Conservation (phyloP, 2,888 invertebrate genomes). For the Drosophila siamana region DNA sequence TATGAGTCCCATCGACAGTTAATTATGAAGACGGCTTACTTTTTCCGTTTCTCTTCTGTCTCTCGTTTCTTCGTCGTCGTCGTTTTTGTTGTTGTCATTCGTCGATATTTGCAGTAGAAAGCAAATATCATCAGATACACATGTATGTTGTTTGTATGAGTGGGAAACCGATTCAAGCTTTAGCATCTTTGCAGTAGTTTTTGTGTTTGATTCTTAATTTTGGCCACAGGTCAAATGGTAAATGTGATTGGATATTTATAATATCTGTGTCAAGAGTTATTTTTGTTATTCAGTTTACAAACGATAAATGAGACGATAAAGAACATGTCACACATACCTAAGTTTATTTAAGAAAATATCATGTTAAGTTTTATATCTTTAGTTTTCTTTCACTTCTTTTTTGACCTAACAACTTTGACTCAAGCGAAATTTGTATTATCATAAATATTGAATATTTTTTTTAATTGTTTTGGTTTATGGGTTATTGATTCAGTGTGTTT, state of each 20-base stretch:
- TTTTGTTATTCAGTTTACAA: slow-evolving; percentile 8
- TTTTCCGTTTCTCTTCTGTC: slow-evolving; percentile 7
- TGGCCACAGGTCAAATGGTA: slow-evolving; percentile 59
- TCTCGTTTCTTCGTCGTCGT: background rate
- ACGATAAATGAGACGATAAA: background rate
- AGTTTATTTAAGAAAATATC: background rate
- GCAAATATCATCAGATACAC: slow-evolving; percentile 35
- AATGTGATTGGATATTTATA: slow-evolving; percentile 1
- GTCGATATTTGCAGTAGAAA: slow-evolving; percentile 63
- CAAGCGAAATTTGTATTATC: slow-evolving; percentile 16
- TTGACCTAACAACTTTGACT: background rate
- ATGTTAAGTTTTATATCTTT: background rate
- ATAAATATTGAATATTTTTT: no score
- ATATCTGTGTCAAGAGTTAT: slow-evolving; percentile 43
- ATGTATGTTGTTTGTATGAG: slow-evolving; percentile 3
- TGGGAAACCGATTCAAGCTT: slow-evolving; percentile 16
- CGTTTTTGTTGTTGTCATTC: slow-evolving; percentile 39
- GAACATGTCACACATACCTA: slow-evolving; percentile 1
- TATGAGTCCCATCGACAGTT: slow-evolving; percentile 56
- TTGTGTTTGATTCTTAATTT: slow-evolving; percentile 40
- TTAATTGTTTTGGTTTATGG: slow-evolving; percentile 41
- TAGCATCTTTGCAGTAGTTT: slow-evolving; percentile 18
- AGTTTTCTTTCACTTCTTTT: background rate
- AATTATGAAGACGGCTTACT: slow-evolving; percentile 61
- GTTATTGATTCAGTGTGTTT: slow-evolving; percentile 36